Percentiles rank a stretch among this genome's conserved stretches.
phyloP scores from a whole-genome alignment of 2,113 vertebrate genomes.

The Bujurquina vittata region DNA sequence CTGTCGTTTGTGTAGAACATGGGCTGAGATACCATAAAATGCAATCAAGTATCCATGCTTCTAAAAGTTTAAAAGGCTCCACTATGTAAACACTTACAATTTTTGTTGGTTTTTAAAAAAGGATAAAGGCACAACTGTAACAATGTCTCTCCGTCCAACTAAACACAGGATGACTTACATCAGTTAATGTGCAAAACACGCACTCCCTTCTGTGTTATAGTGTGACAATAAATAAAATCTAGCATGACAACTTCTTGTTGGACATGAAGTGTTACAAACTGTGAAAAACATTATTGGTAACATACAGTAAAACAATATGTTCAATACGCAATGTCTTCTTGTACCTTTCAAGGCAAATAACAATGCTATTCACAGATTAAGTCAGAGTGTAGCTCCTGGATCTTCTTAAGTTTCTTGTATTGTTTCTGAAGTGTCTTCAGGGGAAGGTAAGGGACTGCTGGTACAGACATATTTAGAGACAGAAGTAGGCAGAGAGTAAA shows the following conservation, averaged over 20 bases:
- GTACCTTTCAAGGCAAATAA: constrained; percentile 2
- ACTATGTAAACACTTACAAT: constrained; percentile 28
- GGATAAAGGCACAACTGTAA: constrained; percentile 64
- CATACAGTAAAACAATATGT: constrained; percentile 7
- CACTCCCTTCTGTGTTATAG: not conserved
- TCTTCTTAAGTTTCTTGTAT: constrained; percentile 9
- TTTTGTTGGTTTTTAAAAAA: not conserved
- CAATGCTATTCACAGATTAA: not conserved
- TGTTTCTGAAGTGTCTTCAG: constrained; percentile 3
- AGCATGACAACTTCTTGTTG: not conserved
- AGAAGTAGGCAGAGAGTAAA: constrained; percentile 4
- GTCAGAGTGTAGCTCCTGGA: constrained; percentile 10
- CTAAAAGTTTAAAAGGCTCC: constrained; percentile 38
- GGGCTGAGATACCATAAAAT: constrained; percentile 39
- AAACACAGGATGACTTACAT: not conserved
- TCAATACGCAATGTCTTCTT: not conserved
- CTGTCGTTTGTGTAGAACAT: not conserved
- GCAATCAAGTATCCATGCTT: not conserved
- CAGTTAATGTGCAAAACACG: not conserved
- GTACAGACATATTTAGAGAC: not conserved
- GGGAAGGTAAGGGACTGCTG: constrained; percentile 4
- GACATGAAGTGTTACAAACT: constrained; percentile 12
- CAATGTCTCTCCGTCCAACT: constrained; percentile 1
- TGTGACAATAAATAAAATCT: constrained; percentile 37
- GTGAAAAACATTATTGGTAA: not conserved